Evolutionary conservation across 2,113 vertebrate species (phyloP).

Genomic region (Piaya cayana): DNA sequence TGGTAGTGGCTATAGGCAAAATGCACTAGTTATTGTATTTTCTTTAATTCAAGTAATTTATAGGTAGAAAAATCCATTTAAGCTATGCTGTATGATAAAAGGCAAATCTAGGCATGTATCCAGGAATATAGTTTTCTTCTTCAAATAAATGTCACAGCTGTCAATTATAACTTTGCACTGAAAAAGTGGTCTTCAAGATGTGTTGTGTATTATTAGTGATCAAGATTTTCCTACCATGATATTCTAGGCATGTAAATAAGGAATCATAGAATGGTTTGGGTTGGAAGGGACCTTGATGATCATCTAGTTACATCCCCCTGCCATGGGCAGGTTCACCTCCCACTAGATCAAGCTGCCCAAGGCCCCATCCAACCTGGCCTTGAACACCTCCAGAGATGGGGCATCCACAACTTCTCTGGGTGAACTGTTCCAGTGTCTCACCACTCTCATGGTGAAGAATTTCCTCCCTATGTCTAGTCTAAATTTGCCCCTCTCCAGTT

Average conservation of each 20-base stretch:
- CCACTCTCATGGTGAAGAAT: too few relatives aligned
- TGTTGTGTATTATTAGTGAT: neutral
- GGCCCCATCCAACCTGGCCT: too few relatives aligned
- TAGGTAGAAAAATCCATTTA: neutral
- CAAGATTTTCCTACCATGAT: neutral
- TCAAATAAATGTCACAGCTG: neutral
- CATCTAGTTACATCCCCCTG: too few relatives aligned
- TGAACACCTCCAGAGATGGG: too few relatives aligned
- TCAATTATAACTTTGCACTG: neutral
- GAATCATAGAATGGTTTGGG: too few relatives aligned
- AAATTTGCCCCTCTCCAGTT: too few relatives aligned
- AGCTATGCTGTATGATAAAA: neutral
- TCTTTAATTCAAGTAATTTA: neutral
- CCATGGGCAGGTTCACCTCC: too few relatives aligned
- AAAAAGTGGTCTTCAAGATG: neutral
- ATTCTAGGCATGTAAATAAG: neutral
- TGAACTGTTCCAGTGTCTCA: too few relatives aligned
- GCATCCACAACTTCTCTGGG: too few relatives aligned
- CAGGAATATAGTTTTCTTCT: neutral
- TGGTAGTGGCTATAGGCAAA: neutral
- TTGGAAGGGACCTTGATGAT: too few relatives aligned
- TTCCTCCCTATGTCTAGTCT: too few relatives aligned
- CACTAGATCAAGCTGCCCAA: too few relatives aligned
- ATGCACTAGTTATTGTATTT: neutral
- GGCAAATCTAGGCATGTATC: neutral